These are phyloP conservation scores for Tetranychus truncatus DNA, from an alignment of 2,888 invertebrate species.

Conservation along the genomic window DNA sequence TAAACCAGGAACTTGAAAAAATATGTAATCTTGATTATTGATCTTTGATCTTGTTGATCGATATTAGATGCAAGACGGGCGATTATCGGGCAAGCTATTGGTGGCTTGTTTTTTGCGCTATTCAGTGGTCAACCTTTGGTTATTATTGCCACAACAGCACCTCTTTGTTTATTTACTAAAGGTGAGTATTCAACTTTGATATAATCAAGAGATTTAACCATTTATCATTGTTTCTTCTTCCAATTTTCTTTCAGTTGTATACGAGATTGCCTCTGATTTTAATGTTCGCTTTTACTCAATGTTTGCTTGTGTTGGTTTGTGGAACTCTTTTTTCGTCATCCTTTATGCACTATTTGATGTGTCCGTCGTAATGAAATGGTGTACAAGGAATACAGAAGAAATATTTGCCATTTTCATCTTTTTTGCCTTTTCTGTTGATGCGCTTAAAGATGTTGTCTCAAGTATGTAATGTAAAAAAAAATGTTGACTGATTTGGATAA, in stretches of 20 bases:
- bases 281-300: conserved; percentile 36
- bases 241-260: conserved; percentile 32
- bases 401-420: conserved; percentile 39
- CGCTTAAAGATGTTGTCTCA: conserved; percentile 22
- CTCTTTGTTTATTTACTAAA: conserved; percentile 38
- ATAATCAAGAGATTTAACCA: background rate
- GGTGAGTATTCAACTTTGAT: background rate
- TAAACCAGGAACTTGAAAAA: conserved; percentile 26
- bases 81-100: conserved; percentile 35
- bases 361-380: conserved; percentile 37
- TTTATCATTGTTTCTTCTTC: background rate
- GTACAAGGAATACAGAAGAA: conserved; percentile 39
- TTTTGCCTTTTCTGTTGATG: conserved; percentile 38
- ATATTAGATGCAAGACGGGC: conserved; percentile 30
- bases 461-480: conserved; percentile 10
- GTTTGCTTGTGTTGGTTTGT: conserved; percentile 38
- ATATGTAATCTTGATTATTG: background rate
- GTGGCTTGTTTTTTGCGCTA: conserved; percentile 37
- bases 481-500: background rate
- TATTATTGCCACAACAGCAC: conserved; percentile 38
- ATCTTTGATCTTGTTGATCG: background rate
- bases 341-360: conserved; percentile 36
- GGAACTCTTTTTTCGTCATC: conserved; percentile 37
- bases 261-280: conserved; percentile 34
- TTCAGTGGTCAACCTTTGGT: conserved; percentile 39